Percentiles rank a stretch among this genome's conserved stretches.
Conservation (phyloP, 2,888 invertebrate species). For the Andrena flavipes region DNA sequence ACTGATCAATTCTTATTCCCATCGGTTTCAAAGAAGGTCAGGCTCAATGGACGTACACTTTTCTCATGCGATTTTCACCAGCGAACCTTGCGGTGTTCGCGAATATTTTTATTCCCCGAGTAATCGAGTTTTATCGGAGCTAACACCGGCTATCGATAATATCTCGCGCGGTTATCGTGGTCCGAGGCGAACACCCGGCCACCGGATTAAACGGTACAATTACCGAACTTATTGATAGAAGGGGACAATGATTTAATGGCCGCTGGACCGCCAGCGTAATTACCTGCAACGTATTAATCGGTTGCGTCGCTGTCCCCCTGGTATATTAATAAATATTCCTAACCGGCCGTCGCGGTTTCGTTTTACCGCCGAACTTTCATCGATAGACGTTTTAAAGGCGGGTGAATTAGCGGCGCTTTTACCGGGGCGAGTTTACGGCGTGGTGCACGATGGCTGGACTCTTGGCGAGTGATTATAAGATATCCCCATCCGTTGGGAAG, state of each 20-base stretch:
- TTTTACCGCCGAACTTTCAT: not conserved
- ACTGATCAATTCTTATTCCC: no score
- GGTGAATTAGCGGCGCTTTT: conserved; percentile 15
- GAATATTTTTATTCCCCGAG: not conserved
- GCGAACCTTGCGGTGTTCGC: not conserved
- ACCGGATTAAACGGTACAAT: conserved; percentile 47
- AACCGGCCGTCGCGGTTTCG: conserved; percentile 16
- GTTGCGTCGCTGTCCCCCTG: conserved; percentile 6
- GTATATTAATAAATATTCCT: conserved; percentile 32
- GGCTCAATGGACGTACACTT: no score
- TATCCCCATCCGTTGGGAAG: not conserved
- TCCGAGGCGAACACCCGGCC: not conserved
- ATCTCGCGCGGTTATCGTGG: conserved; percentile 29
- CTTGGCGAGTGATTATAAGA: not conserved
- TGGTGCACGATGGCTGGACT: not conserved
- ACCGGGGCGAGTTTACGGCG: not conserved
- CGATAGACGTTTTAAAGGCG: not conserved
- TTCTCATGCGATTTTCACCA: no score
- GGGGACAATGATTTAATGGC: conserved; percentile 47
- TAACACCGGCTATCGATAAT: conserved; percentile 26
- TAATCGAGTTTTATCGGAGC: not conserved
- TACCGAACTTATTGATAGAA: conserved; percentile 50
- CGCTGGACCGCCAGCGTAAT: conserved; percentile 24
- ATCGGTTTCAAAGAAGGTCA: no score
- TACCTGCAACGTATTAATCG: conserved; percentile 38